Percentiles rank a stretch among this genome's conserved stretches.
Evolutionary conservation across 2,113 vertebrate species (phyloP).

Genomic region (Redunca redunca): DNA sequence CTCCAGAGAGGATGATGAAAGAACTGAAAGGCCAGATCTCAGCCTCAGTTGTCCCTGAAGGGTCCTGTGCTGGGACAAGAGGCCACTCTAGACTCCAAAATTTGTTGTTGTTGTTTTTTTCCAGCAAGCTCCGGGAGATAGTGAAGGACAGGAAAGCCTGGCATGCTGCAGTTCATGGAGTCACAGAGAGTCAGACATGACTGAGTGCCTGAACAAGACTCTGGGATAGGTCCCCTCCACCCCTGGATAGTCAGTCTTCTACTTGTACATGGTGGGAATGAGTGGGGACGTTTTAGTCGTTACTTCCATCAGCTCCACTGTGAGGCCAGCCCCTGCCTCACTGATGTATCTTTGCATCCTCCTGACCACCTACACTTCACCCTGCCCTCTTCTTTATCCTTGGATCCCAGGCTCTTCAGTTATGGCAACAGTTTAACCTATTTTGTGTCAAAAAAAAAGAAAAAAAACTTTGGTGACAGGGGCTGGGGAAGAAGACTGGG

Average conservation of each 20-base stretch:
- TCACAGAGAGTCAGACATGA: not conserved
- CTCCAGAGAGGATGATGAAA: not conserved
- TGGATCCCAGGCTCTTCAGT: not conserved
- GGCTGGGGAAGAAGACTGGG: not conserved
- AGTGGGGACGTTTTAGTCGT: not conserved
- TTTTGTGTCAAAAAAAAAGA: not conserved
- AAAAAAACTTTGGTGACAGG: not conserved
- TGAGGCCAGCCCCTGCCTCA: not conserved
- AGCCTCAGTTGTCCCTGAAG: not conserved
- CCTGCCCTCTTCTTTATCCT: not conserved
- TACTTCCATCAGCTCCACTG: not conserved
- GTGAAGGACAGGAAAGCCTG: not conserved
- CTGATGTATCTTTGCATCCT: not conserved
- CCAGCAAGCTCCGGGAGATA: not conserved
- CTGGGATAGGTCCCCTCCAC: not conserved
- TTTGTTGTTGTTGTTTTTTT: not conserved
- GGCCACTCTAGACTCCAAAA: not conserved
- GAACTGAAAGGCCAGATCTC: not conserved
- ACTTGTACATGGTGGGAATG: not conserved
- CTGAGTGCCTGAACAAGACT: not conserved
- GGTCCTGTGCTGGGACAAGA: not conserved
- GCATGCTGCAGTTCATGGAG: not conserved
- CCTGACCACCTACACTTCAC: accelerated
- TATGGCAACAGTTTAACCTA: not conserved
- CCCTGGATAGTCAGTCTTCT: not conserved